Base-by-base conservation (phyloP, 2,888 invertebrate species). In the Lasioglossum villosulum region DNA sequence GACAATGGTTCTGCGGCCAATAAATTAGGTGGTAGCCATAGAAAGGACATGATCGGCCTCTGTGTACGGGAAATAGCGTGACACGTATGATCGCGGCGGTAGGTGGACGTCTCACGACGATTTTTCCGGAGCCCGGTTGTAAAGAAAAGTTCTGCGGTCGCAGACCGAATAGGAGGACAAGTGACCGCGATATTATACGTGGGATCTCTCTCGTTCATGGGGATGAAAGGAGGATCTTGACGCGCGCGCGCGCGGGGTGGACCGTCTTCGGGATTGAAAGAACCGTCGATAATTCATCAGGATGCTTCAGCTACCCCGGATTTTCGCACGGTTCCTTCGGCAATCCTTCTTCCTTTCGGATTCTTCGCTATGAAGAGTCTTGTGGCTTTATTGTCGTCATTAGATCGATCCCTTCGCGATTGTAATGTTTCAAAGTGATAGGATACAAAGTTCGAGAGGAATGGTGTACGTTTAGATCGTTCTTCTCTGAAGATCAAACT, bases 181-280 rank as follows among this genome's bases (percentile, higher is more conserved):
- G 93, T 94, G 93, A 91, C 91, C 91, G 88, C 87, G 89, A 92
- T 93, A 91, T 92, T 91, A 86, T 90, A 90, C 86, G 88, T 78
- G 80, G 80, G 78, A 77, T 82, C 72, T 79, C 77, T 83, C 45
- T 27, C 59, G 66, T 66, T 30, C 16, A 34, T 12, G 8, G 34
- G n/a, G 59, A 66, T n/a, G 80, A 80, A 78, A 81, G 8, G 52
- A 89, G 59, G 52, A 86, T 79, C 89, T 78, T 68, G 37, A 56
- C 52, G 52, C 23, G 52, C 23, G 45, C 45, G 16, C 45, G 23
- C 52, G 19, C 52, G 23, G 45, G 56, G 72, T 56, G 59, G 66
- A 81, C 75, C 23, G 70, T 78, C 70, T 71, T 34, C 42, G 19
- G 45, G 19, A 34, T 68, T 87, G 76, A 89, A 87, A 82, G 85